Conservation (phyloP, 2,888 invertebrate genomes). For the Mesoligia furuncula region DNA sequence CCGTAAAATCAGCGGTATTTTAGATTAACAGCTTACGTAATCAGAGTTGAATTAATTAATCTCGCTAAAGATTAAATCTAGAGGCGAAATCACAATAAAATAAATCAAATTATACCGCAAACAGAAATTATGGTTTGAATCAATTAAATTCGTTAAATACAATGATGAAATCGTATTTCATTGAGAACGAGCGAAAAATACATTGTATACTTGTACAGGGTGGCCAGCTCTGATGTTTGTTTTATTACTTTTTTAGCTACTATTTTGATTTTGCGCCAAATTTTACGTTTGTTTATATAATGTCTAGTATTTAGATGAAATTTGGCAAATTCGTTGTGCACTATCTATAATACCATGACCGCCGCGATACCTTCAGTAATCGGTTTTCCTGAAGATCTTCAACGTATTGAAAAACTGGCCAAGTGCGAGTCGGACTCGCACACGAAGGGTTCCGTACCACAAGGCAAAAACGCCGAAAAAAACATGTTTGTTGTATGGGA, state of each 20-base stretch:
- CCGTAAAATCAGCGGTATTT: constrained; percentile 12
- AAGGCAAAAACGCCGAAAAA: too few species aligned
- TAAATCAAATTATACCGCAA: constrained; percentile 45
- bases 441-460: too few species aligned
- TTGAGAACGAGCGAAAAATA: neutral
- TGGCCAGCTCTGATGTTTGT: neutral
- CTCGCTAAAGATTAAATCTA: constrained; percentile 34
- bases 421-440: too few species aligned
- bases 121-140: constrained; percentile 36
- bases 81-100: constrained; percentile 11
- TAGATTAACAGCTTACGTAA: constrained; percentile 9
- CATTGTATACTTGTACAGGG: neutral
- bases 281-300: too few species aligned
- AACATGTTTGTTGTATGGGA: too few species aligned
- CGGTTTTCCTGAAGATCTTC: neutral
- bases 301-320: too few species aligned
- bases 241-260: too few species aligned
- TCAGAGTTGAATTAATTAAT: too few species aligned
- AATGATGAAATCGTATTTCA: constrained; percentile 26
- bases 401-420: neutral
- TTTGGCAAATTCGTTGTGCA: neutral
- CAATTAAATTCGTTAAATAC: constrained; percentile 33
- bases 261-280: too few species aligned
- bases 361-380: neutral
- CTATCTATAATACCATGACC: neutral